Evolutionary conservation across 1,140 invertebrate genomes (phyloP).

Genomic region (Steinernema feltiae): DNA sequence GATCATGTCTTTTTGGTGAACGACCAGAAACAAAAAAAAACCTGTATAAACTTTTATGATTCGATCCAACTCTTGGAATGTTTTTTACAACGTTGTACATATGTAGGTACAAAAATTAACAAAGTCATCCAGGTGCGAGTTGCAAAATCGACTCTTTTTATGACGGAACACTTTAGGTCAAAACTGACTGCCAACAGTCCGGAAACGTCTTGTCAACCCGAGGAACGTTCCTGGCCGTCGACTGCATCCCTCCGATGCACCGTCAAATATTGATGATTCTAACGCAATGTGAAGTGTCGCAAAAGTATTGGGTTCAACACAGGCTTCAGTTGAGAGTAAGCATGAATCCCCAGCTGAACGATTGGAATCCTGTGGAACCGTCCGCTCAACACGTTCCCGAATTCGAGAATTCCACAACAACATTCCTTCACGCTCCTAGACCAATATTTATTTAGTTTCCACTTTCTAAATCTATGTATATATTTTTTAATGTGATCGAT

Average conservation of each 20-base stretch:
- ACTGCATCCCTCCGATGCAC: constrained; percentile 87
- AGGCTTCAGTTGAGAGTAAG: not conserved
- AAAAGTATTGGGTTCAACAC: not conserved
- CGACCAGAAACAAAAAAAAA: no score
- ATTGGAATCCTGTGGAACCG: not conserved
- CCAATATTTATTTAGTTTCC: not conserved
- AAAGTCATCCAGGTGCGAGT: constrained; percentile 62
- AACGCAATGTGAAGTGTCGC: not conserved
- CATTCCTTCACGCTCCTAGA: not conserved
- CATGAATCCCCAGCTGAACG: not conserved
- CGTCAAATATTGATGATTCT: constrained; percentile 73
- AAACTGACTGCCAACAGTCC: constrained; percentile 91
- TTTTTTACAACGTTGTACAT: no score
- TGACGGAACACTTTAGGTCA: constrained; percentile 74
- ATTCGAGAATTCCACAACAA: not conserved
- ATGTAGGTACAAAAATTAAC: no score
- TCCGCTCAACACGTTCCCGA: not conserved
- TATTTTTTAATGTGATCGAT: no score
- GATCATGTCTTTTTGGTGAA: no score
- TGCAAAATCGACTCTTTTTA: constrained; percentile 8
- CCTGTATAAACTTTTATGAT: no score
- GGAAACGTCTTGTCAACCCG: constrained; percentile 92
- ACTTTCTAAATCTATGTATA: not conserved
- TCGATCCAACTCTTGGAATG: no score
- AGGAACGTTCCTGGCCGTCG: constrained; percentile 79